Base-by-base conservation (phyloP, 2,797 vertebrate species). In the Orestias chungarensis region DNA sequence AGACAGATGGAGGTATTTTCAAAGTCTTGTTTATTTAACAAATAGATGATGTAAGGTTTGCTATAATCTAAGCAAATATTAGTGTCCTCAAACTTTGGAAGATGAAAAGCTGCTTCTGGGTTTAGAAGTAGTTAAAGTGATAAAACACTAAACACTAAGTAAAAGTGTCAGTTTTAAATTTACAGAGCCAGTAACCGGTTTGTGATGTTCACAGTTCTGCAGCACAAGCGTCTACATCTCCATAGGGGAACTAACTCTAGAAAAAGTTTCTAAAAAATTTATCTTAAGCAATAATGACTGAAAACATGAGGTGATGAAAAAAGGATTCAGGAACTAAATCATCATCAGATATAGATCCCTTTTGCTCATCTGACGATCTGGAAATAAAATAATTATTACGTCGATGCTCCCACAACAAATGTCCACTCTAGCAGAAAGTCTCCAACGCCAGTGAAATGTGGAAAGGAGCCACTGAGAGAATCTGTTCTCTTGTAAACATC, bases 401-500 rank as follows among this genome's bases (percentile, higher is more conserved):
- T 38, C 10, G 66, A 40, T 38, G 33, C 38, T 31, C 17, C 29
- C 14, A 66, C 14, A n/a, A 18, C 43, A 74, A 72, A 27, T 68
- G 72, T 72, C 33, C 43, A 57, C 54, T 78, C 62, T 52, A 73
- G 66, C 64, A 43, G n/a, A 14, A 42, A 17, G 64, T 70, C 50
- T 81, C 66, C 27, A 82, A 73, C 68, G 62, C 54, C 49, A 64
- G 35, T 71, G 70, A 86, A 81, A 82, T 46, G 67, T 80, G 75
- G 70, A 76, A 62, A 66, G 50, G 65, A 80, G 70, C 80, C 81
- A 62, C 79, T 4, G 3, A 73, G 67, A 75, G 70, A 82, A 82
- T 80, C 67, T 61, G 69, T 66, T 75, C 75, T 81, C 82, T 81
- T 83, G 87, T 86, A 88, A 91, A 91, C 82, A 86, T 65, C 75